These are phyloP conservation scores for Heteractis magnifica DNA, from an alignment of 92 coral and sea anemone genomes.

Conservation along the genomic window DNA sequence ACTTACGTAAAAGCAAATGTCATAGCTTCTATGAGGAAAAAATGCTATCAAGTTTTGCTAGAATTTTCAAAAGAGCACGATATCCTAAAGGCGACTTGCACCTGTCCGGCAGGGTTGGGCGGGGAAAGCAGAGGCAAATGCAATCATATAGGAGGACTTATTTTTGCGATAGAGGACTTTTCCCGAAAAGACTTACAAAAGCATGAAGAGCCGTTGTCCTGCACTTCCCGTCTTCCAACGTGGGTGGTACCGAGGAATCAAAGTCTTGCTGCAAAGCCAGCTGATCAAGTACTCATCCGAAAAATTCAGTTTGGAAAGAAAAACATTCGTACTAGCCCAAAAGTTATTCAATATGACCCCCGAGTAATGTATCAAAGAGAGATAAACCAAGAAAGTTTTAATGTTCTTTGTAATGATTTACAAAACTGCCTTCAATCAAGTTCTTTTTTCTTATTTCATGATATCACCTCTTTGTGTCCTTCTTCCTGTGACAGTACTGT, in stretches of 20 bases:
- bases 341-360: slow-evolving; percentile 51
- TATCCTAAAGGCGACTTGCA: slow-evolving; percentile 47
- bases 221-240: slow-evolving; percentile 51
- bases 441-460: slow-evolving; percentile 19
- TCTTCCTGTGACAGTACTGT: too few species aligned
- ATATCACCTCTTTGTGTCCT: too few species aligned
- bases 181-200: slow-evolving; percentile 44
- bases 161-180: slow-evolving; percentile 46
- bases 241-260: slow-evolving; percentile 63
- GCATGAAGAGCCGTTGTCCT: slow-evolving; percentile 41
- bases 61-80: slow-evolving; percentile 29
- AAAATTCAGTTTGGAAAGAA: slow-evolving; percentile 53
- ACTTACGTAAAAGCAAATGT: slow-evolving; percentile 42
- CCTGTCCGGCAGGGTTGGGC: slow-evolving; percentile 57
- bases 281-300: slow-evolving; percentile 40
- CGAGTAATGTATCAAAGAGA: slow-evolving; percentile 30
- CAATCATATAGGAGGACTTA: slow-evolving; percentile 38
- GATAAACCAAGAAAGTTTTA: slow-evolving; percentile 15
- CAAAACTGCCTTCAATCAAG: slow-evolving; percentile 25
- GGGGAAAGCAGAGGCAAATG: slow-evolving; percentile 39
- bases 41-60: slow-evolving; percentile 29
- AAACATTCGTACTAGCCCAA: slow-evolving; percentile 47
- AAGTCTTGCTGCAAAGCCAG: slow-evolving; percentile 56
- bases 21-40: slow-evolving; percentile 46
- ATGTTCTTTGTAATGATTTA: slow-evolving; percentile 8